These are phyloP conservation scores for Rostratula benghalensis DNA, from an alignment of 2,113 vertebrate genomes.

Conservation along the genomic window DNA sequence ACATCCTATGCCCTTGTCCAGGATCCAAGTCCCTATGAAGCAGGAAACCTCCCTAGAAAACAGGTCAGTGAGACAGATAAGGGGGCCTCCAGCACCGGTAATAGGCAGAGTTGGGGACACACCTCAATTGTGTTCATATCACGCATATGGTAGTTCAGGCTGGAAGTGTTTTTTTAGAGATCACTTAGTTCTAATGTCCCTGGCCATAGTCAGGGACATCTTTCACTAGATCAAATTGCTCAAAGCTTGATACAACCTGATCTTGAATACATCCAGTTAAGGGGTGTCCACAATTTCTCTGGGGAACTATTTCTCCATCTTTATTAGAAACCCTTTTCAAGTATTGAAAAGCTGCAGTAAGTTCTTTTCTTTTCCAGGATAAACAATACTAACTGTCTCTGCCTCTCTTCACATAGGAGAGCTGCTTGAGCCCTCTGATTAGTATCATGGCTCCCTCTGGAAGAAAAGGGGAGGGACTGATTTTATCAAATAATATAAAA, in stretches of 20 bases:
- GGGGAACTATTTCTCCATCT: not conserved
- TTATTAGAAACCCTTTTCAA: not conserved
- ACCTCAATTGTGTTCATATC: not conserved
- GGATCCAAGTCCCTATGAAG: not conserved
- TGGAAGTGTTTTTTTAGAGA: not conserved
- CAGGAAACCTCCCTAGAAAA: not conserved
- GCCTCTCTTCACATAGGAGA: not conserved
- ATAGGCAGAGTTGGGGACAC: not conserved
- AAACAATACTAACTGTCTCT: not conserved
- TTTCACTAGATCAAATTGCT: not conserved
- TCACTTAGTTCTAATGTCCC: not conserved
- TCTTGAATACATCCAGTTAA: not conserved
- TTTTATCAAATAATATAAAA: not conserved
- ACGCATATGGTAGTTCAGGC: not conserved
- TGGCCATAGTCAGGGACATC: not conserved
- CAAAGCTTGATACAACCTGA: not conserved
- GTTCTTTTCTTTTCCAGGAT: not conserved
- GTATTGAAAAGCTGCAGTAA: not conserved
- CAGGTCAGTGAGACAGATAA: not conserved
- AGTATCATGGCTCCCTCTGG: not conserved
- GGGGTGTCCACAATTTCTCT: not conserved
- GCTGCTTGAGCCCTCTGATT: not conserved
- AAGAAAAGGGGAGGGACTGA: not conserved
- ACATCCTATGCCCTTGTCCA: not conserved
- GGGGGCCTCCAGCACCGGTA: rapidly evolving